Evolutionary conservation across 1,140 invertebrate genomes (phyloP), one percentile per base, ranked within the genome.

Genomic region (Tetragnatha versicolor): DNA sequence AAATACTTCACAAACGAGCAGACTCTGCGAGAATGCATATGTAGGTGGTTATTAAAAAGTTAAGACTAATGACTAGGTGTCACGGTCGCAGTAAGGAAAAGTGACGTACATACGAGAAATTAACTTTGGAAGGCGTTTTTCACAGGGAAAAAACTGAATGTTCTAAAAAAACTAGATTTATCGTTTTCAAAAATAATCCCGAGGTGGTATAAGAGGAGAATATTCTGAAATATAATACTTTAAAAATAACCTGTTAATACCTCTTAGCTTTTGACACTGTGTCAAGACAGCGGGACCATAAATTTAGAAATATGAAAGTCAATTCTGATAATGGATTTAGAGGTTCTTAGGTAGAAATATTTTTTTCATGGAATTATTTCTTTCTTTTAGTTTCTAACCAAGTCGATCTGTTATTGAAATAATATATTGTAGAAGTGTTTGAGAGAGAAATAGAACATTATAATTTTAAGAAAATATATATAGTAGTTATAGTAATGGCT

Each of bases 11-110:
- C n/a, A n/a, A n/a, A n/a, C n/a, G n/a, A n/a, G n/a, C n/a, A n/a
- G n/a, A n/a, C n/a, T n/a, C n/a, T n/a, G n/a, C n/a, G n/a, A n/a
- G n/a, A n/a, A 58, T 58, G 55, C 29, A 58, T 33, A 58, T 58
- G 55, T 31, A 58, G 55, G 35, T 58, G 55, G 35, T 58, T 58
- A 58, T 58, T 58, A 58, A 58, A 58, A 58, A 33, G 55, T 31
- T 58, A 31, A 58, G 29, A 58, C 29, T 58, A 58, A 58, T 58
- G 55, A 58, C 29, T 31, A 20, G 29, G 17, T 58, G 55, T 58
- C 55, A 58, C 9, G 12, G 14, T 14, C 10, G 29, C n/a, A 58
- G 29, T 33, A 58, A 14, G 29, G 29, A 58, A 31, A 35, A 58
- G 55, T 31, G 55, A 58, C 55, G 31, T 58, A 7, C 17, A 35